These are phyloP conservation scores for Dromaius novaehollandiae DNA, from an alignment of 2,113 vertebrate species.

Conservation along the genomic window DNA sequence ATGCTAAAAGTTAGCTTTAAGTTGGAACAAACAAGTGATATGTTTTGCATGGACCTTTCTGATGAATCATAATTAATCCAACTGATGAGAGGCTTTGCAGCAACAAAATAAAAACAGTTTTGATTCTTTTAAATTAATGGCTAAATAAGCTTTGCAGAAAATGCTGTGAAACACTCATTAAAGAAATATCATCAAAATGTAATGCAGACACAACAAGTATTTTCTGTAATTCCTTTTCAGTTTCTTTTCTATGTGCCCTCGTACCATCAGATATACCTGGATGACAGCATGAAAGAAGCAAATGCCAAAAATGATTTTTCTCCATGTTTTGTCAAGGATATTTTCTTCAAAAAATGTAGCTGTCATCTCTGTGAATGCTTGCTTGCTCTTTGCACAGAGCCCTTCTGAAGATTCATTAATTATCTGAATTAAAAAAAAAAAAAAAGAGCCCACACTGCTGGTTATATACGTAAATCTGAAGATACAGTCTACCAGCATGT, in stretches of 20 bases:
- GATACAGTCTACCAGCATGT: neutral
- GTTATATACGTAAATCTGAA: no score
- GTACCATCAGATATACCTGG: conserved; percentile 65
- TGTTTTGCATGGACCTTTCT: neutral
- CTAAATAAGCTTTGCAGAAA: neutral
- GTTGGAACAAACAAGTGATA: neutral
- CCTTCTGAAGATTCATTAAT: conserved; percentile 85
- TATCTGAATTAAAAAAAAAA: neutral
- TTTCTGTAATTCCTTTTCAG: neutral
- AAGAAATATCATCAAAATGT: neutral
- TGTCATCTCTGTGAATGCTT: conserved; percentile 81
- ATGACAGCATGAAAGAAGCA: conserved; percentile 84
- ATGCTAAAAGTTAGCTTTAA: neutral
- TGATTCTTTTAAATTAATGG: neutral
- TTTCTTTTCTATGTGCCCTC: neutral
- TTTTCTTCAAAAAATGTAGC: conserved; percentile 81
- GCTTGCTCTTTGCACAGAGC: conserved; percentile 80
- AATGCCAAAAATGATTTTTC: conserved; percentile 81
- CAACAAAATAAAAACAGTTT: neutral
- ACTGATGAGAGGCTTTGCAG: neutral
- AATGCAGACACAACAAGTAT: neutral
- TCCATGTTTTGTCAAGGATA: conserved; percentile 77
- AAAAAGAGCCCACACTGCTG: no score
- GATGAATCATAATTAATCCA: neutral
- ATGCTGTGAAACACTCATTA: neutral